phyloP scores from a whole-genome alignment of 2,113 vertebrate species.

The Lates calcarifer region DNA sequence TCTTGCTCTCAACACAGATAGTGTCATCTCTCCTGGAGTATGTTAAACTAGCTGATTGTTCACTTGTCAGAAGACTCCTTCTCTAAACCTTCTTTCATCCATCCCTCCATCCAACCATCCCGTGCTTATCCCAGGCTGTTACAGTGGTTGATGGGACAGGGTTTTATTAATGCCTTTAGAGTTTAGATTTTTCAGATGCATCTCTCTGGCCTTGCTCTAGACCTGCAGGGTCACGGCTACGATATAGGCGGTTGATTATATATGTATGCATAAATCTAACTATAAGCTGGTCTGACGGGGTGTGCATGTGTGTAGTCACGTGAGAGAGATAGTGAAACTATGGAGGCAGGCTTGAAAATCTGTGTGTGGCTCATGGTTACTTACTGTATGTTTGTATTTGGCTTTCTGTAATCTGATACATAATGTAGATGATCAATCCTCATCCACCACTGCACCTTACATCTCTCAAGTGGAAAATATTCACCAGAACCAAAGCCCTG shows the following conservation, averaged over 20 bases:
- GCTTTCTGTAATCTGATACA: conserved; percentile 25
- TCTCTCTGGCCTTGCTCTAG: conserved; percentile 75
- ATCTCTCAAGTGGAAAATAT: conserved; percentile 19
- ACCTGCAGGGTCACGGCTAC: conserved; percentile 75
- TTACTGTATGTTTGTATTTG: background rate
- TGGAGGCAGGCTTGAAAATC: background rate
- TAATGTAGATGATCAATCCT: background rate
- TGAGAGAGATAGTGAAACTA: background rate
- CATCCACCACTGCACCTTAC: background rate
- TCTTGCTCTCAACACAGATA: background rate
- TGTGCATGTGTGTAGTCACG: conserved; percentile 7
- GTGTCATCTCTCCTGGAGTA: background rate
- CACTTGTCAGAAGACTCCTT: background rate
- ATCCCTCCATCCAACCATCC: conserved; percentile 6
- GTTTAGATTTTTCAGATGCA: conserved; percentile 58
- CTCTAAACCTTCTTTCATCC: background rate
- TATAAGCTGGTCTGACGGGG: conserved; percentile 45
- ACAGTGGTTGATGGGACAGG: conserved; percentile 49
- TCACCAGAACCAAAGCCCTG: background rate
- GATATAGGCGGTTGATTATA: conserved; percentile 63
- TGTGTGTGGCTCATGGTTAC: background rate
- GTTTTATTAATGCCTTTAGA: conserved; percentile 74
- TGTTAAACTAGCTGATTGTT: background rate
- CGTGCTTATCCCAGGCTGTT: conserved; percentile 21
- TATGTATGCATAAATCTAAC: conserved; percentile 80